These are phyloP conservation scores for Drosophila parvula DNA, from an alignment of 1,140 invertebrate genomes.

Conservation along the genomic window DNA sequence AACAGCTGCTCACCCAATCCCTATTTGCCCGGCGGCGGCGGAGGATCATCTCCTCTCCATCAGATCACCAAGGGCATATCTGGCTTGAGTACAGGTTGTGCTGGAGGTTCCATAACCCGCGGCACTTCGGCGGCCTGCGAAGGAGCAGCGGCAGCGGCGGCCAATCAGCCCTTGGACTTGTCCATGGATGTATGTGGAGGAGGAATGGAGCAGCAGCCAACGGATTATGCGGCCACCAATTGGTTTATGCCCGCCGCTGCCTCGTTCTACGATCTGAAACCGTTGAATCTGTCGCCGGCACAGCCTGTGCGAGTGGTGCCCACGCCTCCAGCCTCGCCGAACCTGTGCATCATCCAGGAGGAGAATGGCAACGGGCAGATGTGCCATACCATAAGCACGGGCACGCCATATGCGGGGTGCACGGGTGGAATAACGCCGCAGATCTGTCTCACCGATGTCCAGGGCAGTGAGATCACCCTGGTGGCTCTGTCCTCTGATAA, in stretches of 20 bases:
- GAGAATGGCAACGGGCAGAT: constrained; percentile 85
- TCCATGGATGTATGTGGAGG: constrained; percentile 79
- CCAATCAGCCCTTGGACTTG: constrained; percentile 76
- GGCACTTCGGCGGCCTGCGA: constrained; percentile 86
- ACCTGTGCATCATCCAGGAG: constrained; percentile 94
- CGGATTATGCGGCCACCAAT: constrained; percentile 61
- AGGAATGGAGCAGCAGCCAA: constrained; percentile 28
- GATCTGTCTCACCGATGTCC: constrained; percentile 95
- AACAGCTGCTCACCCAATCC: constrained; percentile 76
- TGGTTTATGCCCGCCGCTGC: constrained; percentile 81
- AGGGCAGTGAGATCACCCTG: constrained; percentile 92
- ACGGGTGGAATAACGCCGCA: constrained; percentile 86
- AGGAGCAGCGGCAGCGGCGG: constrained; percentile 45
- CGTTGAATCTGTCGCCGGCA: constrained; percentile 86
- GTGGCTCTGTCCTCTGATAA: constrained; percentile 89
- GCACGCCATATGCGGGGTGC: constrained; percentile 71
- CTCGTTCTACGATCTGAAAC: constrained; percentile 84
- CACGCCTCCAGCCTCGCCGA: constrained; percentile 84
- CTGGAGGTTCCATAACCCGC: constrained; percentile 90
- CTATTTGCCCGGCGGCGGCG: constrained; percentile 64
- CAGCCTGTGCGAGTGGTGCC: constrained; percentile 79
- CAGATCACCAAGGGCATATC: constrained; percentile 86
- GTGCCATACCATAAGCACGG: constrained; percentile 75
- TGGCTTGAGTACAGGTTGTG: constrained; percentile 85
- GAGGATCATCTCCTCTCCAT: constrained; percentile 76